Evolutionary conservation across 2,113 vertebrate species (phyloP).

Genomic region (Gobius niger): DNA sequence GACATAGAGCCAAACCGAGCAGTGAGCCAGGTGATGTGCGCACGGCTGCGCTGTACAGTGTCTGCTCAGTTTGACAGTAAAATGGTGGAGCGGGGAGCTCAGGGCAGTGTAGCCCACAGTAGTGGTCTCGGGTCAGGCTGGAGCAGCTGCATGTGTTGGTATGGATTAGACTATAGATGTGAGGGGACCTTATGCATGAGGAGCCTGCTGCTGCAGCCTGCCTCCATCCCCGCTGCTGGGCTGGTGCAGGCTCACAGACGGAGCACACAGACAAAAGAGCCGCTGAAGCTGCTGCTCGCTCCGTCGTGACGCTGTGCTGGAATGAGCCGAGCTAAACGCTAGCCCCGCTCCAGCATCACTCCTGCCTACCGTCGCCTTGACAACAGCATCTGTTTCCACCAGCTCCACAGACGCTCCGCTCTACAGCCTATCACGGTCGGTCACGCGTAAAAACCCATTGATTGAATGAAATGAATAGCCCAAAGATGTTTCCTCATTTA

Average conservation of each 20-base stretch:
- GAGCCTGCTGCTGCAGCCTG: not conserved
- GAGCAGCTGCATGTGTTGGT: too few species aligned
- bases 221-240: not conserved
- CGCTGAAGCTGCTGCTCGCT: constrained; percentile 8
- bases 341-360: constrained; percentile 42
- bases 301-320: not conserved
- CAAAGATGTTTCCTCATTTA: not conserved
- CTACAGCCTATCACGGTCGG: not conserved
- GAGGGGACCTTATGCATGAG: too few species aligned
- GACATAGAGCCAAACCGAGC: not conserved
- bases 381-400: constrained; percentile 70
- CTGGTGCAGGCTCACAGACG: not conserved
- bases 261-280: not conserved
- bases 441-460: not conserved
- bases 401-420: constrained; percentile 3
- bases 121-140: too few species aligned
- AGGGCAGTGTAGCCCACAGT: too few species aligned
- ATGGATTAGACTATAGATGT: not conserved
- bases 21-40: not conserved
- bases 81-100: not conserved
- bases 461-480: not conserved
- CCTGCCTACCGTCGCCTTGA: constrained; percentile 70
- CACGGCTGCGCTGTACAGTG: not conserved
- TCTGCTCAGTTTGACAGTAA: not conserved
- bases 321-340: constrained; percentile 46